Conservation (phyloP, 2,888 invertebrate genomes). For the Terebella lapidaria region DNA sequence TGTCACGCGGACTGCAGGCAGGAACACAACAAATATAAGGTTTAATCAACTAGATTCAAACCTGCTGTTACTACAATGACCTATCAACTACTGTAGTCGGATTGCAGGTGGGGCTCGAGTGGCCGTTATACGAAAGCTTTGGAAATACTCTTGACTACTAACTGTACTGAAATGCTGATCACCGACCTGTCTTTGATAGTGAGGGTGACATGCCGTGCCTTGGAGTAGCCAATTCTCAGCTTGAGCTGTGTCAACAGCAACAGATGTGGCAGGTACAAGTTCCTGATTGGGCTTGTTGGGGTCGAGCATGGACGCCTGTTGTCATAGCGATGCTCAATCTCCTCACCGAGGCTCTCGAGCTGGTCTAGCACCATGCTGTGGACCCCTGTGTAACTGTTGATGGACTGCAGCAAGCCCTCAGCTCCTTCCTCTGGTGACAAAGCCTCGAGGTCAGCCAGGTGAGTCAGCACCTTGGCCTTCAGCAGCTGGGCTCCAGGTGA, state of each 20-base stretch:
- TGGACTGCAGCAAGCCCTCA: neutral
- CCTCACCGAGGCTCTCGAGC: constrained; percentile 47
- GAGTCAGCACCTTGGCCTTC: neutral
- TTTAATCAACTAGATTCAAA: neutral
- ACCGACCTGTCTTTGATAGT: constrained; percentile 32
- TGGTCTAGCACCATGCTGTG: constrained; percentile 32
- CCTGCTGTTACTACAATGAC: neutral
- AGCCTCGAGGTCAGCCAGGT: constrained; percentile 24
- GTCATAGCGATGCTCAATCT: constrained; percentile 38
- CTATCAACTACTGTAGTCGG: too few relatives aligned
- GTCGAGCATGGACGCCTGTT: constrained; percentile 30
- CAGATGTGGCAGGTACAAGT: constrained; percentile 44
- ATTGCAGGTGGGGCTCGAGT: too few relatives aligned
- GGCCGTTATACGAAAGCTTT: too few relatives aligned
- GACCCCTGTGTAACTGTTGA: constrained; percentile 32
- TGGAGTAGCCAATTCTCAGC: constrained; percentile 44
- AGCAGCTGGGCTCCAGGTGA: neutral
- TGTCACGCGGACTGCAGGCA: neutral
- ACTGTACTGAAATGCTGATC: too few relatives aligned
- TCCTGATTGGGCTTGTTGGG: constrained; percentile 39
- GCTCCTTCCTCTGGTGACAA: neutral
- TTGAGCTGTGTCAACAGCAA: constrained; percentile 43
- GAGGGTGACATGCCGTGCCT: constrained; percentile 38
- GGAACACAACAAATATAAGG: neutral
- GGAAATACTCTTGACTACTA: too few relatives aligned